Evolutionary conservation across 2,797 vertebrate species (phyloP).

Genomic region (Channallabes apus): DNA sequence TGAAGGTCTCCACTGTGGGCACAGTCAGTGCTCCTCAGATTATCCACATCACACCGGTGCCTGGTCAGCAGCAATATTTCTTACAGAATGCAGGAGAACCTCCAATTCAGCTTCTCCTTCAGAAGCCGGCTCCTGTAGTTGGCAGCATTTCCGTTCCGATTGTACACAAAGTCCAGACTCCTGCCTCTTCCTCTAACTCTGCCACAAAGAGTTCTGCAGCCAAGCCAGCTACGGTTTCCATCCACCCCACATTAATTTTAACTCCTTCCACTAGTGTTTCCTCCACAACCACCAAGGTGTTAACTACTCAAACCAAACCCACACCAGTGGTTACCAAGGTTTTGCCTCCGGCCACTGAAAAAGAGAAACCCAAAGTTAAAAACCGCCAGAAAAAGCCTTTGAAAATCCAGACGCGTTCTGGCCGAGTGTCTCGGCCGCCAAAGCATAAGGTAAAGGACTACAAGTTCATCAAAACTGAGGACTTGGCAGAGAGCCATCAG

Average conservation of each 20-base stretch:
- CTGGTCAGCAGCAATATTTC: slow-evolving; percentile 79
- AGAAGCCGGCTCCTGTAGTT: slow-evolving; percentile 70
- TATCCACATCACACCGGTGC: slow-evolving; percentile 78
- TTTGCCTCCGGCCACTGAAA: slow-evolving; percentile 11
- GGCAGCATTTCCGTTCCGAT: slow-evolving; percentile 69
- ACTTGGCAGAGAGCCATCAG: slow-evolving; percentile 85
- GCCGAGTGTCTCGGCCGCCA: slow-evolving; percentile 90
- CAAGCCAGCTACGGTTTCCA: background rate
- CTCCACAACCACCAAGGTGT: slow-evolving; percentile 24
- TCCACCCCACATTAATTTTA: slow-evolving; percentile 33
- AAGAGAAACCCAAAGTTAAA: slow-evolving; percentile 69
- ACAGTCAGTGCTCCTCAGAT: slow-evolving; percentile 75
- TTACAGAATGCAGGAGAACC: slow-evolving; percentile 74
- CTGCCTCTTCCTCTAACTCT: slow-evolving; percentile 10
- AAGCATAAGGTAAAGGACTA: slow-evolving; percentile 96
- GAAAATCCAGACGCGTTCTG: slow-evolving; percentile 90
- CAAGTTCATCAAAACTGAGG: slow-evolving; percentile 94
- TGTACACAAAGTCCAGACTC: slow-evolving; percentile 60
- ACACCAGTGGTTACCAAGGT: slow-evolving; percentile 43
- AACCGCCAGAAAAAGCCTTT: slow-evolving; percentile 78
- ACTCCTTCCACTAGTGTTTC: background rate
- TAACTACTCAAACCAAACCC: slow-evolving; percentile 46
- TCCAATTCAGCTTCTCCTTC: slow-evolving; percentile 77
- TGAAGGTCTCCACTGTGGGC: slow-evolving; percentile 68
- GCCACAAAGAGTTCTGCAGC: slow-evolving; percentile 39